phyloP scores from a whole-genome alignment of 2,888 invertebrate genomes.

The Epirrita christyi region DNA sequence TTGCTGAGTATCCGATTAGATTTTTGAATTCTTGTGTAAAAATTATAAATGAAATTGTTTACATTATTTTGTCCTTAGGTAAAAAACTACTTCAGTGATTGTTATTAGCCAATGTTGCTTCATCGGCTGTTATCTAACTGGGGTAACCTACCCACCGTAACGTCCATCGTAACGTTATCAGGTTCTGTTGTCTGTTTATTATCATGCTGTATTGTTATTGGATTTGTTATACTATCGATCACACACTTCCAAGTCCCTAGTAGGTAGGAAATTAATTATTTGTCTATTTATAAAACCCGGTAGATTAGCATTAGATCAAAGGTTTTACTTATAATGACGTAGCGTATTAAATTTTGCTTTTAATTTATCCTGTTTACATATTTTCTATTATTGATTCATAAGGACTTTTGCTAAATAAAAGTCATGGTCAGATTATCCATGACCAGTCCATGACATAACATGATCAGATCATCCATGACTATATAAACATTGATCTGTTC shows the following conservation, averaged over 20 bases:
- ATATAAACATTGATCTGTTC: not conserved
- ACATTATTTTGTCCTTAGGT: too few relatives aligned
- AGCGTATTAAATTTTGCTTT: not conserved
- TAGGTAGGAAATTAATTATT: not conserved
- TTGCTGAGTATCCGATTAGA: not conserved
- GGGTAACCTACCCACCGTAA: conserved; percentile 4
- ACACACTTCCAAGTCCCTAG: not conserved
- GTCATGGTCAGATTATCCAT: too few relatives aligned
- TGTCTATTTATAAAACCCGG: not conserved
- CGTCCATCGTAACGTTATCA: conserved; percentile 10
- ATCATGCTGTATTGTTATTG: conserved; percentile 1
- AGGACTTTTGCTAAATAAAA: too few relatives aligned
- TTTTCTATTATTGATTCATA: too few relatives aligned
- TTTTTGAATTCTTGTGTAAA: too few relatives aligned
- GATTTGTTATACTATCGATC: not conserved
- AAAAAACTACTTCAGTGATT: not conserved
- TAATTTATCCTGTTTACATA: too few relatives aligned
- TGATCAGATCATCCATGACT: too few relatives aligned
- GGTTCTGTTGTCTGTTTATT: conserved; percentile 5
- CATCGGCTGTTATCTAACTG: conserved; percentile 13
- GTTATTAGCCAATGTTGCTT: not conserved
- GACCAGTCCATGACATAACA: too few relatives aligned
- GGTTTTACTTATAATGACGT: not conserved
- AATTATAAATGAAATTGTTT: too few relatives aligned
- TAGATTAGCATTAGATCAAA: too few relatives aligned